Evolutionary conservation across 1,140 invertebrate species (phyloP), one percentile per base, ranked within the genome.

Genomic region (Trachelipus rathkii): DNA sequence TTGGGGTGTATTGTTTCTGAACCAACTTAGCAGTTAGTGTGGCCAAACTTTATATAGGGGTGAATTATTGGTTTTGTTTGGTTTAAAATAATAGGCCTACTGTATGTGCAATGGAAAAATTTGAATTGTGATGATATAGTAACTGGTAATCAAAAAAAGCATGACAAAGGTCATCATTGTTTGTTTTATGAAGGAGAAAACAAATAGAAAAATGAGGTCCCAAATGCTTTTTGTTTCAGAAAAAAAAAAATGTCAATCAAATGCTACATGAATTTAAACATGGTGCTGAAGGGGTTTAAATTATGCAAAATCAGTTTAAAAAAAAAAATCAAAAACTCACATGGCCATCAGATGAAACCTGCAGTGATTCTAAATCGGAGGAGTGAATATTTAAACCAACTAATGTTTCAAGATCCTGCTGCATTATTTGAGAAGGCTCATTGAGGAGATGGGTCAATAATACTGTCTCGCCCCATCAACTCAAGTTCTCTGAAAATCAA

Each of bases 321-420:
- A 60, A 60, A 60, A 19, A 60, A 60, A n/a, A n/a, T n/a, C n/a
- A n/a, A 19, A 15, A 60, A 19, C 50, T 19, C 8, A 60, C 50
- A 60, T 60, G 50, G 11, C 50, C 50, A 60, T 60, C 50, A 60
- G 50, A 13, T 15, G 50, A 60, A 13, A 60, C 50, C 19, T 60
- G 50, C 8, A 60, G 19, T 15, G 50, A 60, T 19, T 60, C 50
- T 19, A 60, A 60, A 60, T 60, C 50, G 11, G 50, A 60, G 4
- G 50, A 15, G 50, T 60, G 50, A 19, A 60, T 60, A 19, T 60
- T 60, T 13, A 60, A 19, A 8, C 50, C 50, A 60, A 60, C 50
- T 19, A 60, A 60, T 15, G 50, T 60, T 60, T 60, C 50, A 60
- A 60, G 50, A 60, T 60, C 50, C 19, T 60, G 50, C 50, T 60